Conservation (phyloP, 2,113 vertebrate genomes). For the Corapipo altera region DNA sequence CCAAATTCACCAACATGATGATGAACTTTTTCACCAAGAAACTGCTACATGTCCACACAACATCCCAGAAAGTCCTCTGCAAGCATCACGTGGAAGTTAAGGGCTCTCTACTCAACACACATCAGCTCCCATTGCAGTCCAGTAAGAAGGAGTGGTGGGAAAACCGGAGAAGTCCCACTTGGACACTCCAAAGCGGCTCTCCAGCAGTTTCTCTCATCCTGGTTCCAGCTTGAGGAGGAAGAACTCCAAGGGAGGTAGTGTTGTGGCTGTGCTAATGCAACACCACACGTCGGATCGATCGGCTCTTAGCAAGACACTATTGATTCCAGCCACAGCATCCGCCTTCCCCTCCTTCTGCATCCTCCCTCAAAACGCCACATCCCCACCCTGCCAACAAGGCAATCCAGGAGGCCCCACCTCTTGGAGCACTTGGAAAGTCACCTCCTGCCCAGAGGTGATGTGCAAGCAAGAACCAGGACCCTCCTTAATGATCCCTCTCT, state of each 20-base stretch:
- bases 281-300: accelerated
- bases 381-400: accelerated
- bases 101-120: not conserved
- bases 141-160: not conserved
- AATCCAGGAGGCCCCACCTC: not conserved
- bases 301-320: not conserved
- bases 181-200: accelerated
- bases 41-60: accelerated
- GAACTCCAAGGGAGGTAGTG: not conserved
- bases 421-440: not conserved
- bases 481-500: accelerated
- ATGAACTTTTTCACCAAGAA: accelerated
- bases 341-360: not conserved
- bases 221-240: not conserved
- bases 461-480: accelerated
- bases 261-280: not conserved
- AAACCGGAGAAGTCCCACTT: not conserved
- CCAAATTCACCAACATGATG: not conserved
- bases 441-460: not conserved
- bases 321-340: accelerated
- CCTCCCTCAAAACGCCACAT: not conserved
- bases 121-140: not conserved
- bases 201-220: not conserved
- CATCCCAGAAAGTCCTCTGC: not conserved
- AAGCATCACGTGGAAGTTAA: not conserved